These are phyloP conservation scores for Euphydryas editha DNA, from an alignment of 2,888 invertebrate genomes.

Conservation along the genomic window DNA sequence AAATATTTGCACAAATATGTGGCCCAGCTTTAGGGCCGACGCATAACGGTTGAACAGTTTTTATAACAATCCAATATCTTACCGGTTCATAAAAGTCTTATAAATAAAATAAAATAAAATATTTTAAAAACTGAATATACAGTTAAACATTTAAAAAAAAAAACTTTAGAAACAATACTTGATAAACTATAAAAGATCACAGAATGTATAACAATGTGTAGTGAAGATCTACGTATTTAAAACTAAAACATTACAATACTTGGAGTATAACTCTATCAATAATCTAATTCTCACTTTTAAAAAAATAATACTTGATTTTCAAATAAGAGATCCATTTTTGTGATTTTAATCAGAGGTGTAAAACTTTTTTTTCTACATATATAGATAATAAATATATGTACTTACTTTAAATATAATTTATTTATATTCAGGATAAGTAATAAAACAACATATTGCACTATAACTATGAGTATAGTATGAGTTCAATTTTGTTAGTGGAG, in stretches of 20 bases:
- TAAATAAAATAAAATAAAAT: slow-evolving; percentile 1
- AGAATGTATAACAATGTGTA: not conserved
- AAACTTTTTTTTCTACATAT: not conserved
- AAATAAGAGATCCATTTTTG: slow-evolving; percentile 32
- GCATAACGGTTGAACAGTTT: not conserved
- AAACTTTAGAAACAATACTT: not conserved
- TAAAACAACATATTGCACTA: too few relatives aligned
- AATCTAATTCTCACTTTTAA: slow-evolving; percentile 20
- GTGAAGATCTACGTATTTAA: slow-evolving; percentile 6
- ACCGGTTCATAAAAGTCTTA: slow-evolving; percentile 1
- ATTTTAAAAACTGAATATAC: not conserved
- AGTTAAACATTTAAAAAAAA: slow-evolving; percentile 3
- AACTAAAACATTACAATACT: not conserved
- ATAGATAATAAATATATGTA: too few relatives aligned
- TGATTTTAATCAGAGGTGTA: slow-evolving; percentile 7
- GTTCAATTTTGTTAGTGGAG: too few relatives aligned
- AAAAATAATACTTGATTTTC: slow-evolving; percentile 33
- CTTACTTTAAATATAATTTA: not conserved
- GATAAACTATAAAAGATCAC: slow-evolving; percentile 3
- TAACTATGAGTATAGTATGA: too few relatives aligned
- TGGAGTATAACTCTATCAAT: slow-evolving; percentile 32
- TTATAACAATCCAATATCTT: not conserved
- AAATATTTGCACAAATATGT: not conserved
- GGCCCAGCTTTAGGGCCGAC: not conserved
- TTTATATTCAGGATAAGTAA: not conserved